Evolutionary conservation across 1,140 invertebrate genomes (phyloP).

Genomic region (Papilio xuthus): DNA sequence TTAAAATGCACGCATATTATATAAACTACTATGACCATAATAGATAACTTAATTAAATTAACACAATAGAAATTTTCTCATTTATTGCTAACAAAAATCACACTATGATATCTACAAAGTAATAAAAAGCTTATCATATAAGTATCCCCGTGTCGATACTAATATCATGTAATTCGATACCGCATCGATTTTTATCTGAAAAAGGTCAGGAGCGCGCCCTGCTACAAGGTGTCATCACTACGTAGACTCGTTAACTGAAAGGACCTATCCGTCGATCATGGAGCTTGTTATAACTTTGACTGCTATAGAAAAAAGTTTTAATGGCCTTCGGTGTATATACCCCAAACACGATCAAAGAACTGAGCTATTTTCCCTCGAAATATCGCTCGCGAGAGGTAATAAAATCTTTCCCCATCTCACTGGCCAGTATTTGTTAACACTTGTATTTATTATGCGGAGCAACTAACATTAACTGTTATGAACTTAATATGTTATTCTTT

Average conservation of each 20-base stretch:
- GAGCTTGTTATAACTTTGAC: conserved; percentile 39
- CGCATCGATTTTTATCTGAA: conserved; percentile 21
- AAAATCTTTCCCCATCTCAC: conserved; percentile 30
- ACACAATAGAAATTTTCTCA: too few species aligned
- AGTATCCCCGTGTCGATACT: neutral
- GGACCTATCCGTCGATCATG: conserved; percentile 39
- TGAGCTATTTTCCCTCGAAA: conserved; percentile 37
- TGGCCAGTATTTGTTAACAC: conserved; percentile 31
- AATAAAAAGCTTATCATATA: neutral
- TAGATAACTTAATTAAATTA: too few species aligned
- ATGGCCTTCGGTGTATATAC: conserved; percentile 36
- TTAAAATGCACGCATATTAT: too few species aligned
- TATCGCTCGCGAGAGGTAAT: conserved; percentile 35
- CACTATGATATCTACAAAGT: neutral
- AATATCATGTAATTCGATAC: conserved; percentile 22
- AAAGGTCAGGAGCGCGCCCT: conserved; percentile 30
- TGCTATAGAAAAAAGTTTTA: conserved; percentile 40
- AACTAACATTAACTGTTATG: conserved; percentile 9
- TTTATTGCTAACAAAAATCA: neutral
- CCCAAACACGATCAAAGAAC: conserved; percentile 38
- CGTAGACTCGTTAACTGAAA: conserved; percentile 35
- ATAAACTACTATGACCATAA: too few species aligned
- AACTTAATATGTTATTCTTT: conserved; percentile 9
- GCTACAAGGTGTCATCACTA: conserved; percentile 36
- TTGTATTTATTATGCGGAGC: conserved; percentile 7